Base-by-base conservation (phyloP, 2,888 invertebrate genomes). In the Alloscopus bannaensis region DNA sequence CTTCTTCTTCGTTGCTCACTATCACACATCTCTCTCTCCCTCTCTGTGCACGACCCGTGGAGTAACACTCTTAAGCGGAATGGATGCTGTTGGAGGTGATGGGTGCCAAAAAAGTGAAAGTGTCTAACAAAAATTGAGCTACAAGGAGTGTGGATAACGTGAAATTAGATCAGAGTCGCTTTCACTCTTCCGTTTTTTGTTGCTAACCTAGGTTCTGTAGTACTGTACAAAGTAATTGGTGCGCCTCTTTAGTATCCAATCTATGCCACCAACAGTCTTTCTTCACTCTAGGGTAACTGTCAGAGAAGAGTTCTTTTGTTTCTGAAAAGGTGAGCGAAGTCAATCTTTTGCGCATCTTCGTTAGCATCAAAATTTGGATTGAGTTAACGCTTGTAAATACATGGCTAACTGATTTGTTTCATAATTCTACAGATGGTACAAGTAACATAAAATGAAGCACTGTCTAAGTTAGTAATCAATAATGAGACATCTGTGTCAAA, bases 121-220 rank as follows among this genome's bases (percentile, higher is more conserved):
- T 62, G 26, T 55, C 66, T 50, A 70, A 69, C 50, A 64, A 31
- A 62, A 68, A 69, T 69, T 50, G 50, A 68, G 59, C 59, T 69
- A 20, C 36, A 36, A 42, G 11, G 36, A 64, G 60, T 68, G 55
- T 55, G 69, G 60, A 76, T 76, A 68, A 60, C 36, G 62, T 70
- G 57, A 77, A 77, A 77, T 70, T 77, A 62, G 77, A 77, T 77
- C 77, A 69, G 68, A 50, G 50, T 28, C 64, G 68, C 59, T 50
- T 50, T 16, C 42, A 31, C 16, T 40, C 26, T 40, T 8, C 24
- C 18, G 13, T 26, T 24, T 28, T 45, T 28, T 36, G 55, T 40
- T 69, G 24, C 69, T 55, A 55, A 26, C 29, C 24, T 26, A 57
- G 24, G 52, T 66, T 20, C 20, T 22, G 3, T n/a, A 20, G 1